Conservation (phyloP, 1,140 invertebrate species). For the Diplogasteroides magnus region DNA sequence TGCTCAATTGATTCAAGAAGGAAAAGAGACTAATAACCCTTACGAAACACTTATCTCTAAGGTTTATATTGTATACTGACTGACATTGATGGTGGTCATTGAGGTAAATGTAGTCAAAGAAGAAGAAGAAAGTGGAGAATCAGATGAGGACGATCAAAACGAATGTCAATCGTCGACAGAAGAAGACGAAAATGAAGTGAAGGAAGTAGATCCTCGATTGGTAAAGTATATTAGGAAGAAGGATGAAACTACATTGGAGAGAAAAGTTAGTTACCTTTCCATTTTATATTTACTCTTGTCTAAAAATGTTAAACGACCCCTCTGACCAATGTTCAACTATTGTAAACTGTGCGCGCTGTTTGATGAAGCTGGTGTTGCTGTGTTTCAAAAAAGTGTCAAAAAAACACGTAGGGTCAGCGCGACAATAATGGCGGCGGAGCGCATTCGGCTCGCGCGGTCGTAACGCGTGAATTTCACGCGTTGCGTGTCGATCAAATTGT, state of each 20-base stretch:
- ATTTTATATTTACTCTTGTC: too few species aligned
- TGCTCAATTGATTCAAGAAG: constrained; percentile 71
- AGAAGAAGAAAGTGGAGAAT: constrained; percentile 11
- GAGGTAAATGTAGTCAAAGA: constrained; percentile 26
- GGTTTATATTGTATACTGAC: constrained; percentile 62
- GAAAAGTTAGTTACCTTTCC: too few species aligned
- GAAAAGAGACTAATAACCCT: constrained; percentile 63
- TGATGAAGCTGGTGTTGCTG: too few species aligned
- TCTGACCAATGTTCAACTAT: too few species aligned
- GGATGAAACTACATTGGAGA: constrained; percentile 78
- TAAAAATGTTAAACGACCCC: too few species aligned
- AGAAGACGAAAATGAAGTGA: constrained; percentile 12
- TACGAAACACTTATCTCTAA: constrained; percentile 50
- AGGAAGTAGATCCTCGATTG: constrained; percentile 23
- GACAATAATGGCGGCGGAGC: too few species aligned
- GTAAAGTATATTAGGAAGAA: constrained; percentile 54
- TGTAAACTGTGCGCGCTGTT: too few species aligned
- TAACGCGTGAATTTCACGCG: too few species aligned
- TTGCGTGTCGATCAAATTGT: too few species aligned
- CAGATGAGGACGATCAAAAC: constrained; percentile 8
- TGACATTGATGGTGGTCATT: constrained; percentile 56
- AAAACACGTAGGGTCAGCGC: too few species aligned
- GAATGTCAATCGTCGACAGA: constrained; percentile 17
- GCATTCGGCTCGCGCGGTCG: too few species aligned
- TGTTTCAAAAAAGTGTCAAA: too few species aligned